Evolutionary conservation across 2,888 invertebrate species (phyloP), one percentile per base, ranked within the genome.

Genomic region (Idaea dimidiata): DNA sequence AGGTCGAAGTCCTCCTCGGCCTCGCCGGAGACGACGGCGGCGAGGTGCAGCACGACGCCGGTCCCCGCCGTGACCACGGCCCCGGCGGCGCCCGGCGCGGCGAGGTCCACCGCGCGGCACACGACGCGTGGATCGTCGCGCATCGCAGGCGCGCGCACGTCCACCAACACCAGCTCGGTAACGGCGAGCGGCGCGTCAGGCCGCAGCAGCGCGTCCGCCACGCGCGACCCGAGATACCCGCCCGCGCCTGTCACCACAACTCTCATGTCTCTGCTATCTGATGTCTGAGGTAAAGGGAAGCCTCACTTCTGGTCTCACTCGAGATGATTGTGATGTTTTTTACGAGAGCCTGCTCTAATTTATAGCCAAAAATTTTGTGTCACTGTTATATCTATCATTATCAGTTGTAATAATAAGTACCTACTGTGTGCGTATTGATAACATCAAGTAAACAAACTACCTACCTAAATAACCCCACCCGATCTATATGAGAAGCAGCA

Each of bases 11-110:
- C 85, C 0, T 71, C 73, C 76, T 91, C 91, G 10, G 91, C 88
- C 57, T 82, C 82, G 0, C 91, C 91, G 64, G 90, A 91, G 31
- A 91, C 89, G 8, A 88, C 74, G 17, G 91, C 91, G 1, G 91
- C 91, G 1, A 91, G 77, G 65, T 91, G 91, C 67, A 89, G 86
- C 16, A 90, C 59, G 10, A 84, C 76, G 61, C 80, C 79, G 54
- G 77, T 75, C 17, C 76, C 73, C n/a, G 72, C 16, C 6, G 75
- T 69, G 7, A 88, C 70, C 0, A 87, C 74, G 0, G 59, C 63
- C 1, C 75, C 78, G 3, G 84, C 81, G 17, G 82, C 83, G 0
- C 70, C 77, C 8, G 79, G 61, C 8, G 67, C 66, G 2, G 72
- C 66, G 1, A 74, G 61, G 32, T 75, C 72, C 1, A 74, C 62